Evolutionary conservation across 2,113 vertebrate genomes (phyloP).

Genomic region (Verasper variegatus): DNA sequence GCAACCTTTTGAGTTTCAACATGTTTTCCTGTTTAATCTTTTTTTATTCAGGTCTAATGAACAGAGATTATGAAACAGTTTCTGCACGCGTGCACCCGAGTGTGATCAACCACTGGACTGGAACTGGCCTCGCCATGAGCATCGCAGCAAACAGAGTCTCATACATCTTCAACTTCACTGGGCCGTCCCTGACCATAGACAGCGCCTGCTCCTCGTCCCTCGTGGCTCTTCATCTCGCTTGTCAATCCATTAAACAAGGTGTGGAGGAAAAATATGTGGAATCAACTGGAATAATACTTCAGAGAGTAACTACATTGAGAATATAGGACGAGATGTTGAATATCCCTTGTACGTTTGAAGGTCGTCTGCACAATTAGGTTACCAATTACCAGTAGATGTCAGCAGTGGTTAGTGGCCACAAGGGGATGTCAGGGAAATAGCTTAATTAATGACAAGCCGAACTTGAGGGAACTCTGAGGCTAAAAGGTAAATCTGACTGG

Average conservation of each 20-base stretch:
- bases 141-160: slow-evolving; percentile 89
- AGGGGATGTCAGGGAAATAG: no score
- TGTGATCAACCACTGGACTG: slow-evolving; percentile 83
- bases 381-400: no score
- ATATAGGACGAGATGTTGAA: no score
- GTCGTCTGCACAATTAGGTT: no score
- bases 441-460: no score
- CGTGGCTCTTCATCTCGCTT: slow-evolving; percentile 86
- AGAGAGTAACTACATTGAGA: no score
- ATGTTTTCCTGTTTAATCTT: no score
- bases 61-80: slow-evolving; percentile 84
- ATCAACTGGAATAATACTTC: no score
- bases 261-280: not conserved
- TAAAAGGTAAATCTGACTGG: no score
- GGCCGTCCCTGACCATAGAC: slow-evolving; percentile 87
- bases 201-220: slow-evolving; percentile 89
- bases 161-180: slow-evolving; percentile 89
- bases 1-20: not conserved
- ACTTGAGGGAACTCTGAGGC: no score
- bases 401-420: no score
- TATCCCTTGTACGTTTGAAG: no score
- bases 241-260: slow-evolving; percentile 88
- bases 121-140: slow-evolving; percentile 84
- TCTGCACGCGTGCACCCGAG: slow-evolving; percentile 67
- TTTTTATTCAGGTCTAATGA: slow-evolving; percentile 87